These are phyloP conservation scores for Cryptophagus acutangulus DNA, from an alignment of 2,888 invertebrate species.

Conservation along the genomic window DNA sequence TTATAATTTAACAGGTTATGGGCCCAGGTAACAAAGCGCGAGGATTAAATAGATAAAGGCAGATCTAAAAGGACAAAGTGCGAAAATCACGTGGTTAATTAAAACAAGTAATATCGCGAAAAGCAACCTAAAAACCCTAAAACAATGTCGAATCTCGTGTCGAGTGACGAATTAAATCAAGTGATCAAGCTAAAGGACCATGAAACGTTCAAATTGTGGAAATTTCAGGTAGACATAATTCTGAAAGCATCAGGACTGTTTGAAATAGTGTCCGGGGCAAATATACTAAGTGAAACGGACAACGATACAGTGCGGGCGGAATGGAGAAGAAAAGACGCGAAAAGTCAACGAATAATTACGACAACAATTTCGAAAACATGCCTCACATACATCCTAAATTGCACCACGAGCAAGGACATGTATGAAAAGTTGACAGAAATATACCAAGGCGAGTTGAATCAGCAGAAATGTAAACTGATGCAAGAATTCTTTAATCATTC, in stretches of 20 bases:
- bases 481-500: not conserved
- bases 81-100: too few relatives aligned
- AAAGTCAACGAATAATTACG: not conserved
- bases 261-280: not conserved
- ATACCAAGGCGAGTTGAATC: not conserved
- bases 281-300: not conserved
- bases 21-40: too few relatives aligned
- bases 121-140: too few relatives aligned
- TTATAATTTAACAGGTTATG: too few relatives aligned
- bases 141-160: too few relatives aligned
- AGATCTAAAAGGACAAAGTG: too few relatives aligned
- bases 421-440: slow-evolving; percentile 3
- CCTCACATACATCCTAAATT: not conserved
- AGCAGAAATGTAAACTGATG: not conserved
- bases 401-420: slow-evolving; percentile 2
- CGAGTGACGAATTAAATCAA: slow-evolving; percentile 7
- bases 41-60: too few relatives aligned
- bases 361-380: slow-evolving; percentile 3
- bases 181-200: slow-evolving; percentile 4
- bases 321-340: not conserved
- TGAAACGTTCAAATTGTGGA: slow-evolving; percentile 8
- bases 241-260: slow-evolving; percentile 5
- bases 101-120: too few relatives aligned
- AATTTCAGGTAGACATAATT: slow-evolving; percentile 5
- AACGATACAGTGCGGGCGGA: not conserved